Conservation (phyloP, 2,113 vertebrate species). For the Hyaena hyaena region DNA sequence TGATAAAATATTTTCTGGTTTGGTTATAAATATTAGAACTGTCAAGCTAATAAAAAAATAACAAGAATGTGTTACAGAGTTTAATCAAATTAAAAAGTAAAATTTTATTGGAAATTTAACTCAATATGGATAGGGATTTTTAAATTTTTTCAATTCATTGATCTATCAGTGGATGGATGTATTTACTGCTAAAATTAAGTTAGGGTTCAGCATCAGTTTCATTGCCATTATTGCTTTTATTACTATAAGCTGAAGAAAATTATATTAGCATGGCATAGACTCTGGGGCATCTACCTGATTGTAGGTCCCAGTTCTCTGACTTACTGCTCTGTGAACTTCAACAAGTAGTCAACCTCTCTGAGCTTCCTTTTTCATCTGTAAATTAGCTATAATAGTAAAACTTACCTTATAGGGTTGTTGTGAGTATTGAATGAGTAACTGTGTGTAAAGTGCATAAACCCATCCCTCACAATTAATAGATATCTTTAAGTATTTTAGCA, state of each 20-base stretch:
- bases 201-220: not conserved
- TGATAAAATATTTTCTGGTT: not conserved
- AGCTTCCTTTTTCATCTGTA: not conserved
- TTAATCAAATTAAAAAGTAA: not conserved
- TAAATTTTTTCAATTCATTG: not conserved
- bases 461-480: not conserved
- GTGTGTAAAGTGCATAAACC: not conserved
- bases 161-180: not conserved
- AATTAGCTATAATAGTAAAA: not conserved
- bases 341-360: not conserved
- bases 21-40: not conserved
- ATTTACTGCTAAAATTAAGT: not conserved
- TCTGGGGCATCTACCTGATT: not conserved
- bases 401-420: not conserved
- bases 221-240: not conserved
- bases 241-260: not conserved
- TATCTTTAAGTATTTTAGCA: not conserved
- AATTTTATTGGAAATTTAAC: slow-evolving; percentile 1
- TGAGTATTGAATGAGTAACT: not conserved
- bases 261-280: not conserved
- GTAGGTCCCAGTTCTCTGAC: not conserved
- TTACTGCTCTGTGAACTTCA: not conserved
- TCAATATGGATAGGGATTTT: not conserved
- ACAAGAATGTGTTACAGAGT: not conserved
- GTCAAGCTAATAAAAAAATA: not conserved